phyloP scores from a whole-genome alignment of 2,797 vertebrate genomes.

The Cheirogaleus major region DNA sequence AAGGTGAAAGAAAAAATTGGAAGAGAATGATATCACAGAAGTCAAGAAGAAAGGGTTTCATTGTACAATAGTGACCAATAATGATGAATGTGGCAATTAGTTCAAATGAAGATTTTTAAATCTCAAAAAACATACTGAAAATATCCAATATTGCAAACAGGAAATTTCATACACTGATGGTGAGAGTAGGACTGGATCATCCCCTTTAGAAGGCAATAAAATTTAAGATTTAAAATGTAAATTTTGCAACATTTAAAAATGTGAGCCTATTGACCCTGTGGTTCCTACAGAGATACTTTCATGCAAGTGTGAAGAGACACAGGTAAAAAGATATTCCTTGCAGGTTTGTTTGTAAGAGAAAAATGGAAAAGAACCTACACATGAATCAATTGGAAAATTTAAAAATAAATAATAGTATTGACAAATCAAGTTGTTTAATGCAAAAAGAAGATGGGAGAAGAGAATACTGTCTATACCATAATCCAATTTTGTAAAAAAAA shows the following conservation, averaged over 20 bases:
- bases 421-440: neutral
- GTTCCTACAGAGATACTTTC: neutral
- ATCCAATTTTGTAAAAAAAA: conserved; percentile 5
- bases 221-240: neutral
- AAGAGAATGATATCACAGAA: neutral
- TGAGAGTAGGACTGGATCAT: neutral
- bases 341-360: neutral
- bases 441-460: neutral
- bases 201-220: neutral
- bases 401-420: neutral
- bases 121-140: neutral
- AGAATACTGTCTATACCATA: neutral
- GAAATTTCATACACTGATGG: neutral
- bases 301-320: neutral
- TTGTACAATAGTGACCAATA: neutral
- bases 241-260: conserved; percentile 13
- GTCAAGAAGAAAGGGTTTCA: neutral
- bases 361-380: conserved; percentile 9
- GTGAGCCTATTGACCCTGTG: neutral
- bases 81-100: neutral
- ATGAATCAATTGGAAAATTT: neutral
- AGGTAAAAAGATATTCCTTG: neutral
- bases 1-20: neutral
- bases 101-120: conserved; percentile 21
- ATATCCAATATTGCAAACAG: neutral